Evolutionary conservation across 2,797 vertebrate genomes (phyloP).

Genomic region (Enteromius thamalakanensis): DNA sequence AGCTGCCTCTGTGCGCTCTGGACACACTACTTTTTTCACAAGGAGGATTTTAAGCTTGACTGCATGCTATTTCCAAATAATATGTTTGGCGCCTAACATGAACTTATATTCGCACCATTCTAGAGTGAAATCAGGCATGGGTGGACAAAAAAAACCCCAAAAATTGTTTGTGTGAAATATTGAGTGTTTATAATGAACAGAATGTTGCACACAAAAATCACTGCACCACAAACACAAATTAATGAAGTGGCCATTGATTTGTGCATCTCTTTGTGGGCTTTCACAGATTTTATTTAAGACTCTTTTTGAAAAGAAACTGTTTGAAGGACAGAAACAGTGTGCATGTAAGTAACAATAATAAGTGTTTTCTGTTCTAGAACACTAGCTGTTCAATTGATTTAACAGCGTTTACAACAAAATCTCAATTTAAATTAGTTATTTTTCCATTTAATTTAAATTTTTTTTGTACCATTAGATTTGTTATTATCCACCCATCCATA

Average conservation of each 20-base stretch:
- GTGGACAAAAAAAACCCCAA: neutral
- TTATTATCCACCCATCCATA: neutral
- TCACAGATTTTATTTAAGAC: neutral
- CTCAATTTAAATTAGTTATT: neutral
- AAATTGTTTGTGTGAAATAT: neutral
- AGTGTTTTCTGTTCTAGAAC: neutral
- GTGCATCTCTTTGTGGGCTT: neutral
- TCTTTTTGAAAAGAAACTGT: neutral
- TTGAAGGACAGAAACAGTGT: neutral
- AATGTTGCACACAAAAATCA: neutral
- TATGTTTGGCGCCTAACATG: neutral
- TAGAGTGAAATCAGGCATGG: slow-evolving; percentile 4
- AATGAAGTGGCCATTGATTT: slow-evolving; percentile 10
- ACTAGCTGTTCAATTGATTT: neutral
- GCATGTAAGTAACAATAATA: neutral
- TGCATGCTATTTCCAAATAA: slow-evolving; percentile 29
- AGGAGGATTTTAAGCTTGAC: slow-evolving; percentile 33
- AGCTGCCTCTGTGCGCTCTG: slow-evolving; percentile 9
- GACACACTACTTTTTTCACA: slow-evolving; percentile 31
- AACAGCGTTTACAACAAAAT: neutral
- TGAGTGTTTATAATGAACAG: neutral
- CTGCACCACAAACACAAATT: neutral
- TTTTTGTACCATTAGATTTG: neutral
- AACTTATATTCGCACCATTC: neutral
- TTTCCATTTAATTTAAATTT: neutral